Evolutionary conservation across 2,113 vertebrate species (phyloP).

Genomic region (Gadus macrocephalus): DNA sequence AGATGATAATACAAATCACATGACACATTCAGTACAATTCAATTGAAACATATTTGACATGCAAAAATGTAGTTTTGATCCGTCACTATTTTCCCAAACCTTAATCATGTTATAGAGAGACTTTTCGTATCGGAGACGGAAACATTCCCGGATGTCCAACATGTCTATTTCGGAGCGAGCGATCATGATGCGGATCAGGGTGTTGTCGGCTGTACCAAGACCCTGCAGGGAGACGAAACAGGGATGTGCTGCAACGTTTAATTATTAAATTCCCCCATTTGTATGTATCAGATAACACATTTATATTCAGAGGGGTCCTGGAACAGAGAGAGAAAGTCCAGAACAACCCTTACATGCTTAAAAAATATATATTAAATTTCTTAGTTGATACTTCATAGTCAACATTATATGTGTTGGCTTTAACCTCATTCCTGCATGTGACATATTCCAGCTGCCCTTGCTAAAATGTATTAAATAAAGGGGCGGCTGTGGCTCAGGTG

Average conservation of each 20-base stretch:
- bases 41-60: neutral
- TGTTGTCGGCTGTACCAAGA: constrained; percentile 91
- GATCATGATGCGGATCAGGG: constrained; percentile 95
- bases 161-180: constrained; percentile 91
- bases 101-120: constrained; percentile 93
- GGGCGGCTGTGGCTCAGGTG: too few relatives aligned
- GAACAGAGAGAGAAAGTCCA: too few relatives aligned
- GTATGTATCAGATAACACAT: too few relatives aligned
- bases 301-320: too few relatives aligned
- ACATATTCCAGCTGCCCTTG: too few relatives aligned
- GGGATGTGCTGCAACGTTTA: neutral
- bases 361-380: too few relatives aligned
- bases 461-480: too few relatives aligned
- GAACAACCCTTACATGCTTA: too few relatives aligned
- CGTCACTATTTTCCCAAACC: constrained; percentile 57
- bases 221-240: constrained; percentile 70
- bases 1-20: constrained; percentile 3
- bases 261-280: neutral
- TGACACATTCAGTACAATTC: neutral
- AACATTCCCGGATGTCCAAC: constrained; percentile 93
- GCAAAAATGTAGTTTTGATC: neutral
- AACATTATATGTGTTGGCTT: too few relatives aligned
- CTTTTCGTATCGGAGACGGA: constrained; percentile 90
- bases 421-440: too few relatives aligned
- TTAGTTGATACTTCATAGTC: too few relatives aligned